Base-by-base conservation (phyloP, 2,888 invertebrate genomes). In the Macropis europaea region DNA sequence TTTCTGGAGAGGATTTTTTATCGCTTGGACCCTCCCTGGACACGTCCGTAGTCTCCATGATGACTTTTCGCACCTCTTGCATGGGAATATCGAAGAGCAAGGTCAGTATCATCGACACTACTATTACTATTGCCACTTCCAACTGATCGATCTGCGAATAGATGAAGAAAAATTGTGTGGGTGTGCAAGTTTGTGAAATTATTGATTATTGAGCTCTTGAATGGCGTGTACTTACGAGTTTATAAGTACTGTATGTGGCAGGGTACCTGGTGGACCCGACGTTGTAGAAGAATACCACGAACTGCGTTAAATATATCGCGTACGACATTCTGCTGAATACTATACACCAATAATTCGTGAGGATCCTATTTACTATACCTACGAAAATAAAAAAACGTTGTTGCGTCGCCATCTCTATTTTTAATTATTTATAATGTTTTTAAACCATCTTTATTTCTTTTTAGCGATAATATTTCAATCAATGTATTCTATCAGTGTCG, bases 271-370 rank as follows among this genome's bases (percentile, higher is more conserved):
- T 91, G n/a, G 92, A 92, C 45, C 93, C 94, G 19, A 93, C 92
- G 52, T 92, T 93, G 73, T 94, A 93, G 68, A 94, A 92, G 80
- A 93, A 94, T 45, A 94, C 92, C 17, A 93, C 90, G 82, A 94
- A 94, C 86, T 93, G 94, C 30, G 92, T 91, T 30, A 95, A 90
- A 77, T 94, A 94, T 62, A 94, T 90, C 0, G 94, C 93, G 78
- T 94, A 94, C 1, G 94, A 93, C 26, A 95, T 91, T 38, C 93
- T 92, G 77, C 94, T 94, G 72, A 94, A 91, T 63, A 94, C 85
- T 5, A 93, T 88, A 74, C 94, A 84, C 11, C 92, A 92, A 15
- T 92, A 91, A 48, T 91, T 92, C 76, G 92, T 91, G 0, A 93
- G 90, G 4, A 94, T 76, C 45, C 87, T 88, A 28, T 92, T 91